Percentiles rank a stretch among this genome's conserved stretches.
phyloP scores from a whole-genome alignment of 2,113 vertebrate genomes.

The Thomomys bottae region DNA sequence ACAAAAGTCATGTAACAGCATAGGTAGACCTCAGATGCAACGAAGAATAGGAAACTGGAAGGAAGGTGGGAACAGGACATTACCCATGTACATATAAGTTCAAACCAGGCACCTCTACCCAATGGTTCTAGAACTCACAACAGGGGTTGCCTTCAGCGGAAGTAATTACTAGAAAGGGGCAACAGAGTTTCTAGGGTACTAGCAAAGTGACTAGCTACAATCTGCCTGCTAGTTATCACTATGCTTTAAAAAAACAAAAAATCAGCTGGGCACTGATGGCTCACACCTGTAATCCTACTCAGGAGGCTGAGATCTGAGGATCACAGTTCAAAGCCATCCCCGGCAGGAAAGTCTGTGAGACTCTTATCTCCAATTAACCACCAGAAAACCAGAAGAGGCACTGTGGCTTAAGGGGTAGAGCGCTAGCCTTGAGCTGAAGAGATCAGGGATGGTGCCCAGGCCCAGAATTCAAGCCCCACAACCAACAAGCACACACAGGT shows the following conservation, averaged over 20 bases:
- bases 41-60: neutral
- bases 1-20: neutral
- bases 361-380: too few species aligned
- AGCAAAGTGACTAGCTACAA: neutral
- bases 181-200: neutral
- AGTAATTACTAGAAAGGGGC: neutral
- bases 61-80: neutral
- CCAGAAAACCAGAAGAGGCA: too few species aligned
- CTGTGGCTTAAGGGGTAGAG: too few species aligned
- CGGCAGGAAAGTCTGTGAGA: too few species aligned
- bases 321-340: too few species aligned
- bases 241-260: neutral
- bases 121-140: neutral
- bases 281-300: too few species aligned
- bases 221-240: neutral
- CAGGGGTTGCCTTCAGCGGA: neutral
- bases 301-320: too few species aligned
- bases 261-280: too few species aligned
- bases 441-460: too few species aligned
- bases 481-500: too few species aligned
- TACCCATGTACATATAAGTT: neutral
- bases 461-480: too few species aligned
- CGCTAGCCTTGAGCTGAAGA: too few species aligned
- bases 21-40: neutral
- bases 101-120: neutral